Evolutionary conservation across 1,140 invertebrate species (phyloP).

Genomic region (Theocolax elegans): DNA sequence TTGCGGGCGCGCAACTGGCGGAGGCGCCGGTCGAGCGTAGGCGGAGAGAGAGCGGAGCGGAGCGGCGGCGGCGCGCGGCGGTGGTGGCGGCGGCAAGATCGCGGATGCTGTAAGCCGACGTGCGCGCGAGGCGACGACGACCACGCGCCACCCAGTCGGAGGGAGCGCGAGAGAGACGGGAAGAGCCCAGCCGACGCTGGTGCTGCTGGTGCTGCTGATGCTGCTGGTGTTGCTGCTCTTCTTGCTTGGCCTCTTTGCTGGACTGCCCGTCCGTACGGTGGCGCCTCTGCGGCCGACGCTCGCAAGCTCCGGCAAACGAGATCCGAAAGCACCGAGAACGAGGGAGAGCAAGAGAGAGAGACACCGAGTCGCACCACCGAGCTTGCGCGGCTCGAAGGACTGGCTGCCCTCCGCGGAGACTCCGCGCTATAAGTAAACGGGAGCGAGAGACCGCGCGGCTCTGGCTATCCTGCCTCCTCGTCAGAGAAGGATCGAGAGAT

Average conservation of each 20-base stretch:
- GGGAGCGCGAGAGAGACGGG: not conserved
- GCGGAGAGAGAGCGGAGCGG: conserved; percentile 54
- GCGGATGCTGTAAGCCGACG: conserved; percentile 62
- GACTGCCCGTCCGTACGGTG: conserved; percentile 58
- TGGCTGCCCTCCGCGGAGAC: no score
- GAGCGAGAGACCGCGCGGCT: no score
- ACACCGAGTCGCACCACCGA: no score
- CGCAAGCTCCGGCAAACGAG: conserved; percentile 57
- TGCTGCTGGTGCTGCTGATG: conserved; percentile 41
- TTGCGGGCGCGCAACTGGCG: conserved; percentile 67
- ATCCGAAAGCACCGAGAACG: conserved; percentile 42
- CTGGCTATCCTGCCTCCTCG: conserved; percentile 34
- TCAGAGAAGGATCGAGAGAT: not conserved
- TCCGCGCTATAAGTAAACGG: no score
- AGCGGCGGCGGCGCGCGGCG: not conserved
- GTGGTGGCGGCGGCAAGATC: conserved; percentile 50
- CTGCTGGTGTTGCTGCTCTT: conserved; percentile 36
- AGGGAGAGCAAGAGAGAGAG: conserved; percentile 45
- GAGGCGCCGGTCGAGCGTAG: conserved; percentile 62
- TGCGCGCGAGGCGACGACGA: conserved; percentile 1
- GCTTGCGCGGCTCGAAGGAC: no score
- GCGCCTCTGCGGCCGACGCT: conserved; percentile 56
- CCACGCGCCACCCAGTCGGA: not conserved
- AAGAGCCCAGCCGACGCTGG: conserved; percentile 49
- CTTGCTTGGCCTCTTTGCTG: conserved; percentile 28